phyloP scores from a whole-genome alignment of 1,140 invertebrate genomes.

The Hestina assimilis region DNA sequence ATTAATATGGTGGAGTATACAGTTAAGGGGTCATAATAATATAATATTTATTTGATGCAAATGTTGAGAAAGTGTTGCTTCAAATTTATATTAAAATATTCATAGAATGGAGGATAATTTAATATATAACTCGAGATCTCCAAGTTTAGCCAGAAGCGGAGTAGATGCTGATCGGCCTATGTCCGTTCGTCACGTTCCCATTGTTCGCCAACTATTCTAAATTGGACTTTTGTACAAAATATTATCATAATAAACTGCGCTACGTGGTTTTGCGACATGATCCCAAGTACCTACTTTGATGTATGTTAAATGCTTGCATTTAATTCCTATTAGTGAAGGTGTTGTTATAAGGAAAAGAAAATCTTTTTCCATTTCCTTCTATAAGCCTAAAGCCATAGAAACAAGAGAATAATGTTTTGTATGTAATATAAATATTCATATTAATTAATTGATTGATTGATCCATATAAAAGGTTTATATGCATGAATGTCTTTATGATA shows the following conservation, averaged over 20 bases:
- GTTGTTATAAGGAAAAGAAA: no score
- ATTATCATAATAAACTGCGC: neutral
- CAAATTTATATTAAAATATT: slow-evolving; percentile 32
- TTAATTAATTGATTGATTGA: no score
- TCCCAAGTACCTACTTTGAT: no score
- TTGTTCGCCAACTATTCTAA: slow-evolving; percentile 53
- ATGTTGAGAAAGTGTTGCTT: neutral
- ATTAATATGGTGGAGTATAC: neutral
- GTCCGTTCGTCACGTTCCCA: slow-evolving; percentile 49
- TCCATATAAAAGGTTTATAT: no score
- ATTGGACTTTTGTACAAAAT: slow-evolving; percentile 48
- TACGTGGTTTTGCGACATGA: no score
- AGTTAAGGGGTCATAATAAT: neutral
- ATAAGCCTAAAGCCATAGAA: no score
- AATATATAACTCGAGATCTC: neutral
- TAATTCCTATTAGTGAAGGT: no score
- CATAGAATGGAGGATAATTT: slow-evolving; percentile 40
- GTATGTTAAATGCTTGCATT: no score
- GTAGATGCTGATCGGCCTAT: slow-evolving; percentile 48
- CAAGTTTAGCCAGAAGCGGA: slow-evolving; percentile 32
- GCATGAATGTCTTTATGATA: no score
- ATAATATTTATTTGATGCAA: neutral
- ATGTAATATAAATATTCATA: no score
- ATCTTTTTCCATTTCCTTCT: no score
- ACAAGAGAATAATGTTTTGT: no score